Evolutionary conservation across 2,888 invertebrate genomes (phyloP), one percentile per base, ranked within the genome.

Genomic region (Anoplius nigerrimus): DNA sequence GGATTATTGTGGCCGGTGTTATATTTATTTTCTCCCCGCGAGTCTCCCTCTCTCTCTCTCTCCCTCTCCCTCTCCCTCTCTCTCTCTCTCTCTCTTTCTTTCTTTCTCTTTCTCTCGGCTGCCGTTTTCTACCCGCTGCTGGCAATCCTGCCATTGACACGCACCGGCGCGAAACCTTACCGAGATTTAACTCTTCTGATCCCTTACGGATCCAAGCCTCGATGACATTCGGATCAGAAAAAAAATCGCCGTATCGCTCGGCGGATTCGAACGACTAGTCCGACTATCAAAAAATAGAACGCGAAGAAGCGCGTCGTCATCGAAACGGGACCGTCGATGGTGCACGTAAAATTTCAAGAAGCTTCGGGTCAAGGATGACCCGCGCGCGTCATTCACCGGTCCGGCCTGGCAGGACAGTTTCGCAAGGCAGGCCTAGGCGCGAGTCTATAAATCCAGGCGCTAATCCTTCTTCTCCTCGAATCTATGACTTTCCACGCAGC

Each of bases 161-260:
- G 52, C 65, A 65, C 58, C 59, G 66, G 66, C 74, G 67, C 62
- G 78, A 78, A 78, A 78, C 76, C 79, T 56, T 78, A 78, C 63
- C 62, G 66, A 20, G 67, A 68, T 74, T 67, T 72, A 76, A 76
- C n/a, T n/a, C n/a, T 76, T 78, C 74, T 57, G 13, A 51, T 11
- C 2, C 11, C 24, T 34, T 11, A 13, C 34, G 11, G 34, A 34
- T 34, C 11, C 4, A 34, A 34, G 11, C 48, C n/a, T 48, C 48
- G 16, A 48, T 18, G 20, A 48, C 11, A 48, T 6, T 5, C n/a
- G 15, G 48, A 16, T 20, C n/a, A 48, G 20, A 16, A 20, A 48
- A 48, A 5, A 16, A 2, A n/a, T 16, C 6, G 4, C 48, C 16
- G 48, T 16, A n/a, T 16, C 6, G 4, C 48, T 1, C n/a, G 11